A percentile compares a stretch with the other conserved stretches of the same genome.
Evolutionary conservation across 2,797 vertebrate species (phyloP).

Genomic region (Sciurus vulgaris): DNA sequence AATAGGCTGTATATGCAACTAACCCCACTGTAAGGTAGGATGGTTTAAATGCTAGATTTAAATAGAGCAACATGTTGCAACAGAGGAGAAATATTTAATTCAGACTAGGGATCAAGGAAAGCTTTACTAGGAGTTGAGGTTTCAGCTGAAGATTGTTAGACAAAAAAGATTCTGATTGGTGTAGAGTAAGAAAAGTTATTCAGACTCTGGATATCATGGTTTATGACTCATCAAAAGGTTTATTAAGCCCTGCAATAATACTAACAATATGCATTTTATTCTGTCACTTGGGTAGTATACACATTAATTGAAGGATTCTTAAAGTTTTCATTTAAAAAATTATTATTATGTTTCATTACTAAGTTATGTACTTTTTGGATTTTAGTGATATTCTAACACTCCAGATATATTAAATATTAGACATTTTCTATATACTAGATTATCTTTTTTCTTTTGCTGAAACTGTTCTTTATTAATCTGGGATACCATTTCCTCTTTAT

Average conservation of each 20-base stretch:
- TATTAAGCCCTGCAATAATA: not conserved
- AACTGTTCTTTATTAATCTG: not conserved
- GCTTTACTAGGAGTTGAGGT: not conserved
- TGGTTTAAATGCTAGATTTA: conserved; percentile 36
- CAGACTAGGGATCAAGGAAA: conserved; percentile 16
- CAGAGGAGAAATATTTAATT: conserved; percentile 3
- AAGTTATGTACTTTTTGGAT: not conserved
- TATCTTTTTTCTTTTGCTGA: conserved; percentile 54
- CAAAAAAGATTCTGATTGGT: conserved; percentile 43
- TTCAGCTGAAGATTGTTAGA: conserved; percentile 32
- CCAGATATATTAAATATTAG: conserved; percentile 50
- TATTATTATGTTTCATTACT: conserved; percentile 44
- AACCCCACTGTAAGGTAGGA: not conserved
- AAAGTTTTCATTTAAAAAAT: not conserved
- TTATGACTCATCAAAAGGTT: conserved; percentile 21
- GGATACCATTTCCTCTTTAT: conserved; percentile 45
- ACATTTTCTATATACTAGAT: not conserved
- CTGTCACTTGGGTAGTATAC: conserved; percentile 8
- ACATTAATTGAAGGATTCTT: conserved; percentile 26
- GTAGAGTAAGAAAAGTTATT: conserved; percentile 26
- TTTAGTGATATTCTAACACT: conserved; percentile 29
- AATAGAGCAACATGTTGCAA: not conserved
- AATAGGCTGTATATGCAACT: not conserved
- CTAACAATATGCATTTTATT: conserved; percentile 41
- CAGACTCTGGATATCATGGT: conserved; percentile 34